Evolutionary conservation across 2,113 vertebrate genomes (phyloP), one percentile per base, ranked within the genome.

Genomic region (Eurypyga helias): DNA sequence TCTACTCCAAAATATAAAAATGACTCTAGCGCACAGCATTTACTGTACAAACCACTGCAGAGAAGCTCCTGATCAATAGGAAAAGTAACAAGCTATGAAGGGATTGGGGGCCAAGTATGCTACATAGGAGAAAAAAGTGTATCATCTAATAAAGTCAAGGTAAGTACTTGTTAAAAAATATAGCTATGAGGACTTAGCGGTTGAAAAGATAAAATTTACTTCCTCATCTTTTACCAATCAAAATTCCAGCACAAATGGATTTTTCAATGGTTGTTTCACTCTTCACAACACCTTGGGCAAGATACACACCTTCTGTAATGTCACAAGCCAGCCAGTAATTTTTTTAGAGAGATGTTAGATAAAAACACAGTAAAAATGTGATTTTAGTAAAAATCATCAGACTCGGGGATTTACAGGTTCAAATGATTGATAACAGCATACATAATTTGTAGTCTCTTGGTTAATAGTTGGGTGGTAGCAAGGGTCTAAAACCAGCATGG

Each of bases 1-100:
- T 97, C 92, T 73, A 34, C 83, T 96, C 65, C 46, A 76, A 84
- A 95, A 92, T 4, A 92, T 65, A 72, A 83, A 72, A 83, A 87
- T 65, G 10, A 82, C 65, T 95, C 69, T 83, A 94, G 89, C 10
- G 1, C 57, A 58, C 24, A 31, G 61, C 38, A 65, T 87, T 79
- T 93, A 33, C 76, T 89, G 72, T 52, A 65, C 65, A 82, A 87
- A 83, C 16, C 52, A n/a, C 72, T 46, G 73, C 55, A 51, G 65
- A 69, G 72, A 91, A 89, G 55, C 1, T 9, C 57, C 54, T 79
- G 66, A 95, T 87, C 89, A 94, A 89, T 28, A 95, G 33, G 34
- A 79, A 93, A 82, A 90, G 18, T 45, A 93, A 75, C 15, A 84
- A 77, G 14, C 29, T 72, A 28, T 19, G 17, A 82, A 83, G 61